Percentiles rank a stretch among this genome's conserved stretches.
These are phyloP conservation scores for Neolamprologus sp. DNA, from an alignment of 2,113 vertebrate genomes.

Conservation along the genomic window DNA sequence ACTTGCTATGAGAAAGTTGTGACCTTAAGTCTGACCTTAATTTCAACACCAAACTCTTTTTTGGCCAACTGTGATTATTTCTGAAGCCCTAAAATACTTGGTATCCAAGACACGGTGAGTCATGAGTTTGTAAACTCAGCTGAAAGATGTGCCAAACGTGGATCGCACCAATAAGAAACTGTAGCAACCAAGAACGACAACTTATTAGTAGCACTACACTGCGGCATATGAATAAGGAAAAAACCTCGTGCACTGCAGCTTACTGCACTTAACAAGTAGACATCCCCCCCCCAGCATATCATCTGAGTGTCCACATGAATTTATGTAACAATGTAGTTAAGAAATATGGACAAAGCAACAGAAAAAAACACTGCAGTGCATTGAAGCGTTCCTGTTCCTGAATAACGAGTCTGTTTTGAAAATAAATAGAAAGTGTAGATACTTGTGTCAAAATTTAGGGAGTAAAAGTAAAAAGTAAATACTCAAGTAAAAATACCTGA, in stretches of 20 bases:
- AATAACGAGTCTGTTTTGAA: not conserved
- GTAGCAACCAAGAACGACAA: not conserved
- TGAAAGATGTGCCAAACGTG: not conserved
- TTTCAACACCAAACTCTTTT: not conserved
- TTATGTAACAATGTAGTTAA: not conserved
- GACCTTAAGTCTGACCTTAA: not conserved
- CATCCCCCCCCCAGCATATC: not conserved
- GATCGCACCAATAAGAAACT: rapidly evolving
- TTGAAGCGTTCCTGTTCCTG: not conserved
- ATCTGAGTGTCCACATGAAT: not conserved
- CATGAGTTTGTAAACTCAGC: not conserved
- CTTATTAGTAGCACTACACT: not conserved
- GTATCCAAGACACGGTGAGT: not conserved
- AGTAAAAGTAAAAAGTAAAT: not conserved
- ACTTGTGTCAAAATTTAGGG: not conserved
- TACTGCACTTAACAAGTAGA: not conserved
- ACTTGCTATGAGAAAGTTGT: not conserved
- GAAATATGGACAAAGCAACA: not conserved
- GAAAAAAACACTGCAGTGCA: not conserved
- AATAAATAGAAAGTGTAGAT: not conserved
- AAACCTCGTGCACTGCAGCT: not conserved
- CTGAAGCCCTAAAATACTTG: not conserved
- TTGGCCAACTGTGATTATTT: not conserved
- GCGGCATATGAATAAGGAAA: not conserved
- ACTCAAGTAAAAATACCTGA: not conserved